These are phyloP conservation scores for Atractosteus spatula DNA, from an alignment of 2,113 vertebrate species.

Conservation along the genomic window DNA sequence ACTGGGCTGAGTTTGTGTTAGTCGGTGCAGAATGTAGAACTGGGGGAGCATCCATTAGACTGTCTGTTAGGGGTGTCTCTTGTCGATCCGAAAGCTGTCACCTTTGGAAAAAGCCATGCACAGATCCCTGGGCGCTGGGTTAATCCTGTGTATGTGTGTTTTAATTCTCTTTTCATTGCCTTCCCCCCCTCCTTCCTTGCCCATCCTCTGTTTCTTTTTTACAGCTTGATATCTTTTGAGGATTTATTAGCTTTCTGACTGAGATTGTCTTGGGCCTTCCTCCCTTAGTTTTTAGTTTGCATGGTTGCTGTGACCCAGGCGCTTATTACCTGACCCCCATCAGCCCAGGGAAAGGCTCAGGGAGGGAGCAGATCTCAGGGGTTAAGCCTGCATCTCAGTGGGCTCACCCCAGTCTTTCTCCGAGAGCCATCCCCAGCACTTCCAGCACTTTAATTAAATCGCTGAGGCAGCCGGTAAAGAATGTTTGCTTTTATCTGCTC, in stretches of 20 bases:
- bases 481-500: slow-evolving; percentile 72
- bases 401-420: slow-evolving; percentile 56
- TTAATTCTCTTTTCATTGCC: background rate
- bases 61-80: too few relatives aligned
- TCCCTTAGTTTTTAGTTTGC: slow-evolving; percentile 44
- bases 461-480: slow-evolving; percentile 81
- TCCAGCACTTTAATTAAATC: slow-evolving; percentile 80
- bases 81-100: too few relatives aligned
- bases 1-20: too few relatives aligned
- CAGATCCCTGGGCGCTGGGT: too few relatives aligned
- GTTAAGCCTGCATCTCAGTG: slow-evolving; percentile 50
- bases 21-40: too few relatives aligned
- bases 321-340: slow-evolving; percentile 58
- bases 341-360: slow-evolving; percentile 34
- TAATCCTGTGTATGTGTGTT: too few relatives aligned
- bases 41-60: too few relatives aligned
- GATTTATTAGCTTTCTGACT: slow-evolving; percentile 51
- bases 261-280: slow-evolving; percentile 32
- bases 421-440: slow-evolving; percentile 14
- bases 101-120: too few relatives aligned
- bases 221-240: slow-evolving; percentile 46
- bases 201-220: slow-evolving; percentile 23
- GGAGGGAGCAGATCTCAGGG: slow-evolving; percentile 15
- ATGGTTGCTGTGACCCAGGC: slow-evolving; percentile 57
- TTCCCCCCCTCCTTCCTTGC: background rate